Evolutionary conservation across 2,113 vertebrate species (phyloP).

Genomic region (Falco punctatus): DNA sequence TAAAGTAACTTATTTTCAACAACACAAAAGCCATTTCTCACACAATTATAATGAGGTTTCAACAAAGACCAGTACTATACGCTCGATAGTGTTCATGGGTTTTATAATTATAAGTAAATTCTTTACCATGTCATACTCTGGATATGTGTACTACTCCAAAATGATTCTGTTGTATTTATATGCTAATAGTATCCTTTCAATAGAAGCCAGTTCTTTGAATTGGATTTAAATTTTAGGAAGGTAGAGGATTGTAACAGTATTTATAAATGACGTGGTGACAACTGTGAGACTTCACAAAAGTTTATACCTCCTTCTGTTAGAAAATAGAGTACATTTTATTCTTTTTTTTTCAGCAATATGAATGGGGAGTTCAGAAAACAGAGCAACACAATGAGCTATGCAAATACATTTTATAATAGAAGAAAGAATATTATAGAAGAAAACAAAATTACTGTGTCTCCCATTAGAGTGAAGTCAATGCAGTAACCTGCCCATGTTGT

Average conservation of each 20-base stretch:
- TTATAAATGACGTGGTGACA: conserved; percentile 74
- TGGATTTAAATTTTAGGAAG: conserved; percentile 78
- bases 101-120: conserved; percentile 77
- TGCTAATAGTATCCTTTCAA: conserved; percentile 76
- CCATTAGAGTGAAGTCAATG: conserved; percentile 68
- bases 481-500: conserved; percentile 77
- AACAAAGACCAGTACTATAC: conserved; percentile 56
- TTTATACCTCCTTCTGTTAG: conserved; percentile 73
- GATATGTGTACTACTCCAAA: conserved; percentile 68
- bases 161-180: conserved; percentile 77
- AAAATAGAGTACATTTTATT: conserved; percentile 70
- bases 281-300: conserved; percentile 77
- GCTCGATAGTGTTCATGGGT: conserved; percentile 57
- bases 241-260: conserved; percentile 71
- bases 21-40: conserved; percentile 65
- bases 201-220: conserved; percentile 69
- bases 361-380: conserved; percentile 72
- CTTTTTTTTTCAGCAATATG: conserved; percentile 56
- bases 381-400: conserved; percentile 69
- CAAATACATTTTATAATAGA: conserved; percentile 71
- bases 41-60: conserved; percentile 50
- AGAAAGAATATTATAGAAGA: conserved; percentile 78
- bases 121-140: conserved; percentile 66
- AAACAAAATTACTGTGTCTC: conserved; percentile 83
- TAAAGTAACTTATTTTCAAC: conserved; percentile 68